Percentiles rank a stretch among this genome's conserved stretches.
phyloP scores from a whole-genome alignment of 30 jellyfish, hydroid and myxozoan species.

The Catostylus mosaicus region DNA sequence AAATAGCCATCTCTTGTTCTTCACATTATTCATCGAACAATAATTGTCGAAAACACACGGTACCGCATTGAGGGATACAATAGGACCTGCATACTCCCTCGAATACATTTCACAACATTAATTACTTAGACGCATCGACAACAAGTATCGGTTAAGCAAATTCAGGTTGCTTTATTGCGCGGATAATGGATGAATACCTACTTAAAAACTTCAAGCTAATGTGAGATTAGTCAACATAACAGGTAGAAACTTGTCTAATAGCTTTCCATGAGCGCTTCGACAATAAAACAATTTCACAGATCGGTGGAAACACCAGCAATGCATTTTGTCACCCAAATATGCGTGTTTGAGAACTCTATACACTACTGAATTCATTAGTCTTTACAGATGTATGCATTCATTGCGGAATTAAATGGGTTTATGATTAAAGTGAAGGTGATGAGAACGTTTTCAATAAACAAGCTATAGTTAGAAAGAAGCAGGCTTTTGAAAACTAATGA shows the following conservation, averaged over 20 bases:
- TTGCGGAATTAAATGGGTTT: neutral
- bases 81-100: constrained; percentile 2
- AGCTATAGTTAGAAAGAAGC: neutral
- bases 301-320: constrained; percentile 53
- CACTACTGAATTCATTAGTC: neutral
- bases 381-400: neutral
- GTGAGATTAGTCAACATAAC: constrained; percentile 14
- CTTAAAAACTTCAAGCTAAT: neutral
- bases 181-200: constrained; percentile 32
- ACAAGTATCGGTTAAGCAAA: constrained; percentile 24
- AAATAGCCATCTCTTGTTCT: neutral
- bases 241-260: constrained; percentile 24
- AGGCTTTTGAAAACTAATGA: neutral
- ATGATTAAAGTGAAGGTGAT: neutral
- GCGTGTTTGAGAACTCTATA: neutral
- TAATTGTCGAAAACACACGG: constrained; percentile 8
- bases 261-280: constrained; percentile 1
- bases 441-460: constrained; percentile 1
- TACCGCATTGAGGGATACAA: constrained; percentile 15
- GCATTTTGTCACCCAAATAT: constrained; percentile 1
- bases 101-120: constrained; percentile 1
- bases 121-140: constrained; percentile 23
- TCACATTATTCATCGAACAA: neutral
- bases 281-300: constrained; percentile 36
- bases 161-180: constrained; percentile 27